phyloP scores from a whole-genome alignment of 2,888 invertebrate species.

The Parasteatoda lunata region DNA sequence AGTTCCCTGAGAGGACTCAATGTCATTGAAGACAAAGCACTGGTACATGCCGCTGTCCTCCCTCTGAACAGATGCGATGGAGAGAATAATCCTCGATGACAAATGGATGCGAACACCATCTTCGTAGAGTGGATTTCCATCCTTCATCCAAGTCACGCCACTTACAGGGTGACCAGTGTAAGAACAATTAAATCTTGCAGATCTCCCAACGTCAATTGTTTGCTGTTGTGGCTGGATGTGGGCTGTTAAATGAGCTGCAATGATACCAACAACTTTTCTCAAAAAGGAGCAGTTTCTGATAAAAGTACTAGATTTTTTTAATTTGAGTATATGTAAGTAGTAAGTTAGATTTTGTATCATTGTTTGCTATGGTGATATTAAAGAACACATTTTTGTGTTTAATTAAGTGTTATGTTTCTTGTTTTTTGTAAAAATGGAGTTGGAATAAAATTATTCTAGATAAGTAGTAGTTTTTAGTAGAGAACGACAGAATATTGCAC shows the following conservation, averaged over 20 bases:
- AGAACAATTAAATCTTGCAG: constrained; percentile 91
- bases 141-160: constrained; percentile 73
- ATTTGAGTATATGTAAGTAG: no score
- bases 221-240: constrained; percentile 92
- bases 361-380: no score
- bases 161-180: constrained; percentile 73
- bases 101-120: constrained; percentile 67
- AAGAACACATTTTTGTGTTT: no score
- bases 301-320: no score
- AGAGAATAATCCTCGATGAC: constrained; percentile 70
- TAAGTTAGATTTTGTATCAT: no score
- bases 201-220: constrained; percentile 93
- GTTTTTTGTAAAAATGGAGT: no score
- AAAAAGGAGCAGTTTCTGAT: no score
- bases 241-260: constrained; percentile 86
- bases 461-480: no score
- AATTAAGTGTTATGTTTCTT: no score
- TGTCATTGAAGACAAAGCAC: constrained; percentile 72
- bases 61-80: constrained; percentile 72
- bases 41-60: constrained; percentile 75
- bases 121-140: constrained; percentile 72
- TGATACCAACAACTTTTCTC: neutral
- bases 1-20: constrained; percentile 73
- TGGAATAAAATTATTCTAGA: no score
- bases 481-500: no score